Percentiles rank a stretch among this genome's conserved stretches.
Evolutionary conservation across 1,140 invertebrate genomes (phyloP).

Genomic region (Drosophila erecta): DNA sequence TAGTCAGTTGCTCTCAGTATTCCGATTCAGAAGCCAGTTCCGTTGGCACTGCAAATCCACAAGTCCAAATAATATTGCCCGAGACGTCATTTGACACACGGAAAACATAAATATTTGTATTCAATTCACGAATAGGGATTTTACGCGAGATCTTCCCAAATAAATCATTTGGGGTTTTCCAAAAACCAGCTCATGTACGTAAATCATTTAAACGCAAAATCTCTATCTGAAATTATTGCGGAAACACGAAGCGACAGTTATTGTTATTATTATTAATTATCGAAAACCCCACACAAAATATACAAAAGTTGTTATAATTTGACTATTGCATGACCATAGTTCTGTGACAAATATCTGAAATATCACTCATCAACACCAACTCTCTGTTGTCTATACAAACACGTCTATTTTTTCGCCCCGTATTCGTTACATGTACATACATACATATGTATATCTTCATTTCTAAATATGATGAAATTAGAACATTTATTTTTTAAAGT

Average conservation of each 20-base stretch:
- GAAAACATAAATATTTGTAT: slow-evolving; percentile 21
- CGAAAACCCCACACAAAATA: slow-evolving; percentile 7
- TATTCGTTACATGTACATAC: neutral
- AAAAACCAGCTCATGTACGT: slow-evolving; percentile 44
- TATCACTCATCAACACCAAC: slow-evolving; percentile 7
- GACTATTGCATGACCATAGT: slow-evolving; percentile 28
- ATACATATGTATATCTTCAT: neutral
- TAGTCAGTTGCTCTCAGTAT: slow-evolving; percentile 46
- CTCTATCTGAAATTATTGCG: slow-evolving; percentile 16
- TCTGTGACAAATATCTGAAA: slow-evolving; percentile 27
- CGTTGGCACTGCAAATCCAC: slow-evolving; percentile 48
- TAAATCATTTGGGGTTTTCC: slow-evolving; percentile 39
- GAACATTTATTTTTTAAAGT: too few relatives aligned
- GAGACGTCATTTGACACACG: neutral
- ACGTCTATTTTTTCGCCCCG: neutral
- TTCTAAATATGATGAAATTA: slow-evolving; percentile 20
- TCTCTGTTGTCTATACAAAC: slow-evolving; percentile 18
- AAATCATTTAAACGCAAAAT: slow-evolving; percentile 33
- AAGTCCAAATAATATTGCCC: slow-evolving; percentile 7
- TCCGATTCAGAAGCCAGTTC: slow-evolving; percentile 36
- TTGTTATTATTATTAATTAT: slow-evolving; percentile 61
- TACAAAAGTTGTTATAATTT: slow-evolving; percentile 40
- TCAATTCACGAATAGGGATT: slow-evolving; percentile 9
- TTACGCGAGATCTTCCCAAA: slow-evolving; percentile 13
- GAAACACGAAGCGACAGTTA: slow-evolving; percentile 48